phyloP scores from a whole-genome alignment of 2,797 vertebrate genomes.

The Chaetophractus vellerosus region DNA sequence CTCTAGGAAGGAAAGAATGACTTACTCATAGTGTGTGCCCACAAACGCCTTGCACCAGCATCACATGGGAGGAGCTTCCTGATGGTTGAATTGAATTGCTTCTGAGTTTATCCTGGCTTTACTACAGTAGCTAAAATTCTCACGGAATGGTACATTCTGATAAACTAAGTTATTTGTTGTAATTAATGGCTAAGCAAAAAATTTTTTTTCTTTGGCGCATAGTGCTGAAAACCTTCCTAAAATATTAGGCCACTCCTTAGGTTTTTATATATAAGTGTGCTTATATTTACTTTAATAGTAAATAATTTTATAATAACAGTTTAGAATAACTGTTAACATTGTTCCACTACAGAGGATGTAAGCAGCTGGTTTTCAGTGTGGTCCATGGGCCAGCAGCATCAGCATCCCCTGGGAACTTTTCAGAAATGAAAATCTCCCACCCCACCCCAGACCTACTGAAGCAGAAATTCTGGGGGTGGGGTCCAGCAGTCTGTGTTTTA shows the following conservation, averaged over 20 bases:
- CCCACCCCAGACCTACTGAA: background rate
- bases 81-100: background rate
- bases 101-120: constrained; percentile 23
- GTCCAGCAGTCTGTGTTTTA: background rate
- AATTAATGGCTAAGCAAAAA: constrained; percentile 36
- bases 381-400: background rate
- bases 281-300: too few relatives aligned
- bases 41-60: background rate
- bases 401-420: background rate
- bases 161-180: background rate
- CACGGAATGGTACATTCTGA: constrained; percentile 15
- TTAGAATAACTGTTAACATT: constrained; percentile 14
- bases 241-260: constrained; percentile 1
- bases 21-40: background rate
- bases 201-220: background rate
- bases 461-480: background rate
- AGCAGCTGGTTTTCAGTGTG: background rate
- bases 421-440: background rate
- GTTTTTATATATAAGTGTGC: too few relatives aligned
- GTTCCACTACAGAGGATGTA: background rate
- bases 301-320: background rate
- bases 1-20: background rate
- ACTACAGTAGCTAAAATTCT: constrained; percentile 28
- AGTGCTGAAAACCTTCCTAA: constrained; percentile 44
- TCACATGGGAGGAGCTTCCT: background rate